A percentile compares a stretch with the other conserved stretches of the same genome.
Evolutionary conservation across 1,140 invertebrate species (phyloP).

Genomic region (Nebria ingens): DNA sequence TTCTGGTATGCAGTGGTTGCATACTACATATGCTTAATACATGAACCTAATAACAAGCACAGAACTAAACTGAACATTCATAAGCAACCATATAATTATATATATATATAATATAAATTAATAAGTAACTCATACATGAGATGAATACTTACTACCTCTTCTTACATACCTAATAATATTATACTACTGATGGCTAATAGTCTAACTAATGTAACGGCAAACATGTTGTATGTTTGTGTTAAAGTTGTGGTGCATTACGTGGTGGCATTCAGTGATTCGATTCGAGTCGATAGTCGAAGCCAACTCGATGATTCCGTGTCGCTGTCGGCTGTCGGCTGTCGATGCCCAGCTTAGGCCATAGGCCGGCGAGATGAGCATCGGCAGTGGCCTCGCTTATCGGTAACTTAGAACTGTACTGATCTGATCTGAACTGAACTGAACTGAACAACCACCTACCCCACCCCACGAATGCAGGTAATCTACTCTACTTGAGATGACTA

Average conservation of each 20-base stretch:
- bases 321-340: not conserved
- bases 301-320: conserved; percentile 16
- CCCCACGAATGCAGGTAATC: conserved; percentile 7
- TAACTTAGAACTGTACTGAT: no score
- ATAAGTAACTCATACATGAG: no score
- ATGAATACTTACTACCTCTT: conserved; percentile 11
- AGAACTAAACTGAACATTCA: conserved; percentile 13
- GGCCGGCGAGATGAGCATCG: conserved; percentile 23
- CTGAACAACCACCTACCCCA: not conserved
- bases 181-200: not conserved
- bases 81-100: conserved; percentile 14
- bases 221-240: conserved; percentile 26
- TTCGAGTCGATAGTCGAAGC: conserved; percentile 14
- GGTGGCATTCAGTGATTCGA: conserved; percentile 19
- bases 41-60: conserved; percentile 3
- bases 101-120: conserved; percentile 11
- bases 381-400: not conserved
- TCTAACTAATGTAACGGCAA: conserved; percentile 11
- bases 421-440: conserved; percentile 11
- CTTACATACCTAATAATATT: conserved; percentile 13
- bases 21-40: conserved; percentile 10
- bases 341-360: not conserved
- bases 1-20: conserved; percentile 3
- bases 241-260: conserved; percentile 29
- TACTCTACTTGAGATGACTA: conserved; percentile 8